These are phyloP conservation scores for Brienomyrus brachyistius DNA, from an alignment of 2,113 vertebrate species.

Conservation along the genomic window DNA sequence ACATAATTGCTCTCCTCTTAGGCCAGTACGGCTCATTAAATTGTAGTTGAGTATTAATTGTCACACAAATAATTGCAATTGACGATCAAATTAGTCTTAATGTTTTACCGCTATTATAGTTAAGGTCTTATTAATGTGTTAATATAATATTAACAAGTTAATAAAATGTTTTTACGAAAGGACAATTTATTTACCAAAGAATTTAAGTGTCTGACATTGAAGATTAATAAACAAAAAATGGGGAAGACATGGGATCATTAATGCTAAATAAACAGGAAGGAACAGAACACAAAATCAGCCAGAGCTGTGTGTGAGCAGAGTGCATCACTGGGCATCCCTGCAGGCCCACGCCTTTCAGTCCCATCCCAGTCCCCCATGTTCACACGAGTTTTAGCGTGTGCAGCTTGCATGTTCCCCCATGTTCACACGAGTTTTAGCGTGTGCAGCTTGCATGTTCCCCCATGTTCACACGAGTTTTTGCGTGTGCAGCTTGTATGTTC, in stretches of 20 bases:
- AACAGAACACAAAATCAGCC: neutral
- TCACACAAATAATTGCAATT: slow-evolving; percentile 2
- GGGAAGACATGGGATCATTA: neutral
- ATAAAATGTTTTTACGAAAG: neutral
- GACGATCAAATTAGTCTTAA: neutral
- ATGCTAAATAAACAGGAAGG: neutral
- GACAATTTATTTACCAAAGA: neutral
- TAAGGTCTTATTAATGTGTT: neutral
- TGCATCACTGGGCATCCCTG: neutral
- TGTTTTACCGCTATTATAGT: neutral
- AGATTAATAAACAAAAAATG: neutral
- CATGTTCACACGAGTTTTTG: neutral
- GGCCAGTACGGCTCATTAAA: neutral
- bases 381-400: too few species aligned
- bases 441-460: too few species aligned
- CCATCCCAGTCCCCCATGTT: neutral
- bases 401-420: too few species aligned
- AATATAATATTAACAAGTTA: slow-evolving; percentile 6
- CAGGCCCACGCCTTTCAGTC: neutral
- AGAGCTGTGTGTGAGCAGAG: neutral
- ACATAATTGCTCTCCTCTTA: neutral
- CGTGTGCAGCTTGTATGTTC: neutral
- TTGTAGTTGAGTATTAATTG: neutral
- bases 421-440: too few species aligned
- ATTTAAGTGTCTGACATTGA: neutral